phyloP scores from a whole-genome alignment of 2,113 vertebrate genomes.

The human (Homo sapiens) region GRCh38 chr2:210803001-210803500 shows the following conservation, averaged over 20 bases:
- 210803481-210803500: background rate
- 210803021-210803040: background rate
- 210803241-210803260: background rate
- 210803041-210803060: background rate
- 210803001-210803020: background rate
- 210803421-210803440: background rate
- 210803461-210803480: background rate
- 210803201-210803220: background rate
- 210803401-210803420: background rate
- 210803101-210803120: background rate
- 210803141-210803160: background rate
- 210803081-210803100: background rate
- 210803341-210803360: background rate
- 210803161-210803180: background rate
- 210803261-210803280: background rate
- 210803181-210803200: background rate
- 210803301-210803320: background rate
- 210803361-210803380: background rate
- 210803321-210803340: background rate
- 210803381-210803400: background rate
- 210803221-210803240: background rate
- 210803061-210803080: background rate
- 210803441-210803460: background rate
- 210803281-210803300: background rate
- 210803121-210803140: background rate